Evolutionary conservation across 2,888 invertebrate genomes (phyloP).

Genomic region (Idaea aversata): DNA sequence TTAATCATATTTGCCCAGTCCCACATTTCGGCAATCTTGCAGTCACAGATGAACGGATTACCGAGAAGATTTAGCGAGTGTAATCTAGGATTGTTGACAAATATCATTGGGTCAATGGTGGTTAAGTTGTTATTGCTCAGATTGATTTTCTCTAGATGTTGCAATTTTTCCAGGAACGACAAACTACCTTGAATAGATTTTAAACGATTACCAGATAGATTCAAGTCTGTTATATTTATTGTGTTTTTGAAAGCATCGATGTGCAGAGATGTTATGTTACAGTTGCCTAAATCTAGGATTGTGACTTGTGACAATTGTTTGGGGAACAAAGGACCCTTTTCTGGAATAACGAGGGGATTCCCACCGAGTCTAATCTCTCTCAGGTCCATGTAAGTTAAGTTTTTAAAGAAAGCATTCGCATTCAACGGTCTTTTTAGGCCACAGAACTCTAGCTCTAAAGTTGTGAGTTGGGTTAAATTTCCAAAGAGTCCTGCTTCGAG

Average conservation of each 20-base stretch:
- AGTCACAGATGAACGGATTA: constrained; percentile 86
- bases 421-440: constrained; percentile 83
- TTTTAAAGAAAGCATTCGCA: constrained; percentile 84
- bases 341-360: constrained; percentile 83
- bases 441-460: constrained; percentile 85
- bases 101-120: constrained; percentile 78
- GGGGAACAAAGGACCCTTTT: constrained; percentile 81
- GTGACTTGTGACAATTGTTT: constrained; percentile 83
- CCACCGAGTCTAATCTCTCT: constrained; percentile 84
- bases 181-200: constrained; percentile 71
- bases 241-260: constrained; percentile 81
- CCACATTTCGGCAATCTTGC: constrained; percentile 85
- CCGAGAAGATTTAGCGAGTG: constrained; percentile 82
- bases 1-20: constrained; percentile 85
- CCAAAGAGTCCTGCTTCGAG: constrained; percentile 84
- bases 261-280: constrained; percentile 82
- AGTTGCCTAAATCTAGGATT: constrained; percentile 83
- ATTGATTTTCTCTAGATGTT: constrained; percentile 81
- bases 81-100: constrained; percentile 79
- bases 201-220: constrained; percentile 81
- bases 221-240: constrained; percentile 82
- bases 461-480: constrained; percentile 83
- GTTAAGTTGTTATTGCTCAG: constrained; percentile 83
- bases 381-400: constrained; percentile 82
- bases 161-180: constrained; percentile 77